Evolutionary conservation across 2,888 invertebrate genomes (phyloP), one percentile per base, ranked within the genome.

Genomic region (Lasioglossum leucozonium): DNA sequence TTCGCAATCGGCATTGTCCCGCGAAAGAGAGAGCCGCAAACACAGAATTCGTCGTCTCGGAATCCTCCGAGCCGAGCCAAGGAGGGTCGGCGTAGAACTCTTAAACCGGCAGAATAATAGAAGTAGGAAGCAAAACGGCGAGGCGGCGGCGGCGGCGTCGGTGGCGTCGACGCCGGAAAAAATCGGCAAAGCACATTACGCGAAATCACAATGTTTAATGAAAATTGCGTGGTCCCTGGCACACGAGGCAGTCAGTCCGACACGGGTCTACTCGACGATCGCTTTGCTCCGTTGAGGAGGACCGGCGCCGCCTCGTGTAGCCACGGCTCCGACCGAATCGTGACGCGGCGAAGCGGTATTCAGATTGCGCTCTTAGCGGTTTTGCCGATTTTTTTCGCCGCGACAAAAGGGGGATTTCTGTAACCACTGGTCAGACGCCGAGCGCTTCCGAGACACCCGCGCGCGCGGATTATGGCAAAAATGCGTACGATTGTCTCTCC

Each of bases 281-380:
- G 42, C 1, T 0, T 10, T 8, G 10, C 11, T 37, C 22, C 0
- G 67, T 11, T 11, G 30, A 8, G 10, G 67, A 71, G 18, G 44
- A 75, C 58, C 30, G 65, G 72, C 78, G 71, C 47, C 75, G 87
- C 93, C 87, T 91, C 94, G 93, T 93, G 94, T 94, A 93, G 92
- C 93, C 87, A 82, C 55, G 91, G 81, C 93, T 91, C 86, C 86
- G 87, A 88, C 89, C 91, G 90, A 92, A 94, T 95, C 95, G 95
- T 95, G 95, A 94, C 94, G 93, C 93, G 91, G 93, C 92, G 87
- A 93, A 95, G 94, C 95, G 95, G 95, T 95, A 95, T 95, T 95
- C 93, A 94, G 94, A 95, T 95, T 95, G 95, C 94, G 91, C 95
- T 95, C 94, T 95, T 95, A 95, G 95, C 95, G 95, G 95, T 95